These are phyloP conservation scores for Cyaniris semiargus DNA, from an alignment of 2,888 invertebrate species.

Conservation along the genomic window DNA sequence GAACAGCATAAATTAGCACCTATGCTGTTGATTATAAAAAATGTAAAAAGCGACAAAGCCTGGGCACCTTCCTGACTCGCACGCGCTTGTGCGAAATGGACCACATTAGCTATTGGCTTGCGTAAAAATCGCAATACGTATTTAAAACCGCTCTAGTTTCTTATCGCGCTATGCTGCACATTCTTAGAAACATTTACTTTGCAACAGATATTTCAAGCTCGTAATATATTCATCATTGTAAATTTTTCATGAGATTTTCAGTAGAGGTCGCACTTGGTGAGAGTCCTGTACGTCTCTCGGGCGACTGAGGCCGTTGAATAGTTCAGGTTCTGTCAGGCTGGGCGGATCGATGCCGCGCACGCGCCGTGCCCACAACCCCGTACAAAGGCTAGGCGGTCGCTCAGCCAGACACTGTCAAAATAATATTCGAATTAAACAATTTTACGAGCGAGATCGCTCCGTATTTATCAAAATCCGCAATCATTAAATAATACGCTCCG, in stretches of 20 bases:
- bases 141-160: neutral
- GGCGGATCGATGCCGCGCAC: conserved; percentile 69
- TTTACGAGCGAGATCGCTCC: conserved; percentile 48
- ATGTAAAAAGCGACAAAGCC: neutral
- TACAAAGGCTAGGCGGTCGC: conserved; percentile 68
- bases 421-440: conserved; percentile 60
- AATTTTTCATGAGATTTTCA: conserved; percentile 42
- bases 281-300: conserved; percentile 40
- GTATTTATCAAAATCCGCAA: conserved; percentile 25
- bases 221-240: conserved; percentile 38
- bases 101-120: neutral
- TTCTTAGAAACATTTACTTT: conserved; percentile 26
- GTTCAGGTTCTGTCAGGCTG: conserved; percentile 39
- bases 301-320: conserved; percentile 42
- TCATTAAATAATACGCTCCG: conserved; percentile 6
- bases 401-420: conserved; percentile 68
- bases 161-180: neutral
- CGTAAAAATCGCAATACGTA: neutral
- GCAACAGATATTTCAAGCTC: conserved; percentile 32
- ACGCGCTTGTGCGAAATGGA: neutral
- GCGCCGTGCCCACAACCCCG: conserved; percentile 59
- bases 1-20: too few species aligned
- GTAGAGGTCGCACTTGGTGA: conserved; percentile 39
- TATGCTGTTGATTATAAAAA: too few species aligned
- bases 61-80: neutral